Evolutionary conservation across 1,140 invertebrate species (phyloP).

Genomic region (Latrodectus geometricus): DNA sequence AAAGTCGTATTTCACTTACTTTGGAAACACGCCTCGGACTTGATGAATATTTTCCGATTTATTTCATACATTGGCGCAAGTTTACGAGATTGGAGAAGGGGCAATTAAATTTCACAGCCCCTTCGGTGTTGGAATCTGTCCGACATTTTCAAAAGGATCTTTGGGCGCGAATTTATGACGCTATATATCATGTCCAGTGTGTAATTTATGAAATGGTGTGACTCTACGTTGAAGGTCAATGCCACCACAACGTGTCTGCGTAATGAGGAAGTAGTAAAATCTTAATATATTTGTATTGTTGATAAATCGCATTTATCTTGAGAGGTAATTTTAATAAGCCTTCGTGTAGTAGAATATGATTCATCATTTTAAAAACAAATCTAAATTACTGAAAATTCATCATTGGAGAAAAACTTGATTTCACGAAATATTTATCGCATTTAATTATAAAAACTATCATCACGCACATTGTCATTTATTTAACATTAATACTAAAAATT

Average conservation of each 20-base stretch:
- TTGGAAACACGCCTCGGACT: not conserved
- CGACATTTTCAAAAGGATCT: not conserved
- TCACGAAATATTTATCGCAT: too few relatives aligned
- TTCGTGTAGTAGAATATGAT: too few relatives aligned
- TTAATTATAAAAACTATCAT: too few relatives aligned
- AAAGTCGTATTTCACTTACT: not conserved
- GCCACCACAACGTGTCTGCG: not conserved
- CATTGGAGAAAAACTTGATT: too few relatives aligned
- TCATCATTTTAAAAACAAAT: too few relatives aligned
- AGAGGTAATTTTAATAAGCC: too few relatives aligned
- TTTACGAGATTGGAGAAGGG: slow-evolving; percentile 3
- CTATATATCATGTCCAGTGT: slow-evolving; percentile 4
- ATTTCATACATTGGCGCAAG: not conserved
- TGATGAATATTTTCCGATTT: not conserved
- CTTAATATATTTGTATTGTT: too few relatives aligned
- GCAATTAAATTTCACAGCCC: not conserved
- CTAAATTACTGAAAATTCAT: too few relatives aligned
- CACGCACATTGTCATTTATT: too few relatives aligned
- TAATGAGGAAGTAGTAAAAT: not conserved
- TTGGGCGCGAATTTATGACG: slow-evolving; percentile 11
- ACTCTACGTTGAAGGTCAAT: not conserved
- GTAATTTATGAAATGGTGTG: not conserved
- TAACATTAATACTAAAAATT: too few relatives aligned
- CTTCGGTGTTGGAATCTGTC: not conserved
- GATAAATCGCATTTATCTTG: too few relatives aligned